These are phyloP conservation scores for Platycnemis pennipes DNA, from an alignment of 2,888 invertebrate species.

Conservation along the genomic window DNA sequence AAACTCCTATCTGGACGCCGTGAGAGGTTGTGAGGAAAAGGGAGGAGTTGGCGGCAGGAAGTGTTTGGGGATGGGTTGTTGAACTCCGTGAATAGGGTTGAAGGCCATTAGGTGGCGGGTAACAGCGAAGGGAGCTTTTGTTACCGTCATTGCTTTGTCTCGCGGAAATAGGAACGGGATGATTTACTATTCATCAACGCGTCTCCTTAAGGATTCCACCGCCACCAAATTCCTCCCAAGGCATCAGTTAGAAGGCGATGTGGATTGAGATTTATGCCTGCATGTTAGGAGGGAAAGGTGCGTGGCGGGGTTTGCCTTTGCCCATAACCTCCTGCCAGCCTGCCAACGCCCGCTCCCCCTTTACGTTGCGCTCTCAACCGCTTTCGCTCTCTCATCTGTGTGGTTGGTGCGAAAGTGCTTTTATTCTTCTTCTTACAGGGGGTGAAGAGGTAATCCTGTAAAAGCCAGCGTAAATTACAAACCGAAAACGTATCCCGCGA, in stretches of 20 bases:
- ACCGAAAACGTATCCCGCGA: neutral
- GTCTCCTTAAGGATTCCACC: neutral
- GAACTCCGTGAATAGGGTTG: neutral
- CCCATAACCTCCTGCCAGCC: neutral
- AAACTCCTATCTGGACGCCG: neutral
- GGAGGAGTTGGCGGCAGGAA: neutral
- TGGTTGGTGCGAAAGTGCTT: neutral
- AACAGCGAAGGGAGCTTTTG: neutral
- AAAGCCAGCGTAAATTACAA: neutral
- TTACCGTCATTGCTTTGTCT: constrained; percentile 25
- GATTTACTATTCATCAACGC: neutral
- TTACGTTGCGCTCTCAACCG: neutral
- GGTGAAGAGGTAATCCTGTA: neutral
- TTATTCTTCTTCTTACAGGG: neutral
- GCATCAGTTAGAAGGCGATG: neutral
- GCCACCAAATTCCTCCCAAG: neutral
- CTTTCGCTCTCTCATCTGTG: neutral
- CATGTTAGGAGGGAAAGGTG: neutral
- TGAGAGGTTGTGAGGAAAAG: neutral
- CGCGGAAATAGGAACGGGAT: neutral
- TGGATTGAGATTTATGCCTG: constrained; percentile 19
- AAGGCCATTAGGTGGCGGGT: neutral
- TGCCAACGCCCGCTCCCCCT: neutral
- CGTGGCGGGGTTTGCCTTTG: neutral
- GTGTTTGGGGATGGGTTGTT: neutral